A percentile compares a stretch with the other conserved stretches of the same genome.
These are phyloP conservation scores for Teleogryllus oceanicus DNA, from an alignment of 2,888 invertebrate genomes.

Conservation along the genomic window DNA sequence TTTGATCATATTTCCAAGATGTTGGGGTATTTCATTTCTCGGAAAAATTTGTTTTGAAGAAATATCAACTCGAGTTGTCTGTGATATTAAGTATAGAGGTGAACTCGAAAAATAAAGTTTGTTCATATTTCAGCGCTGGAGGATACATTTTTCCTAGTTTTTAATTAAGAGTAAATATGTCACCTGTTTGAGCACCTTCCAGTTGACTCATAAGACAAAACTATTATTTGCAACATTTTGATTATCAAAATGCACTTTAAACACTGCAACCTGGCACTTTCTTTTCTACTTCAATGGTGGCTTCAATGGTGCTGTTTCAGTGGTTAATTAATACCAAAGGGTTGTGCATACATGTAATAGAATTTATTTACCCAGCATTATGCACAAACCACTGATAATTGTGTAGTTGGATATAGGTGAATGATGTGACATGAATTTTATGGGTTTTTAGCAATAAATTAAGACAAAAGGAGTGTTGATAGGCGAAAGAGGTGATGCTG, in stretches of 20 bases:
- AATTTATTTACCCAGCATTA: background rate
- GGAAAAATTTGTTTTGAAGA: background rate
- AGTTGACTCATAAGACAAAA: background rate
- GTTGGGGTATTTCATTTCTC: background rate
- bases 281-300: background rate
- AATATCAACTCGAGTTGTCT: background rate
- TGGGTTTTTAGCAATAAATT: background rate
- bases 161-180: background rate
- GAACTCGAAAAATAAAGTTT: background rate
- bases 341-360: background rate
- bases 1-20: background rate
- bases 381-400: background rate
- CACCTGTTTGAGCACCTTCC: background rate
- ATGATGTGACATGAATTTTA: background rate
- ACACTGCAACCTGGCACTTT: background rate
- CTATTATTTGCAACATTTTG: background rate
- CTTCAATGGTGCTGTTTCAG: background rate
- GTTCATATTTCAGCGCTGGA: background rate
- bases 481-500: constrained; percentile 35
- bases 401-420: background rate
- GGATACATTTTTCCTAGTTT: background rate
- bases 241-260: background rate
- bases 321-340: background rate
- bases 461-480: constrained; percentile 28
- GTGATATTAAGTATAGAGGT: background rate